Percentiles rank a stretch among this genome's conserved stretches.
These are phyloP conservation scores for Drosophila novamexicana DNA, from an alignment of 1,140 invertebrate genomes.

Conservation along the genomic window DNA sequence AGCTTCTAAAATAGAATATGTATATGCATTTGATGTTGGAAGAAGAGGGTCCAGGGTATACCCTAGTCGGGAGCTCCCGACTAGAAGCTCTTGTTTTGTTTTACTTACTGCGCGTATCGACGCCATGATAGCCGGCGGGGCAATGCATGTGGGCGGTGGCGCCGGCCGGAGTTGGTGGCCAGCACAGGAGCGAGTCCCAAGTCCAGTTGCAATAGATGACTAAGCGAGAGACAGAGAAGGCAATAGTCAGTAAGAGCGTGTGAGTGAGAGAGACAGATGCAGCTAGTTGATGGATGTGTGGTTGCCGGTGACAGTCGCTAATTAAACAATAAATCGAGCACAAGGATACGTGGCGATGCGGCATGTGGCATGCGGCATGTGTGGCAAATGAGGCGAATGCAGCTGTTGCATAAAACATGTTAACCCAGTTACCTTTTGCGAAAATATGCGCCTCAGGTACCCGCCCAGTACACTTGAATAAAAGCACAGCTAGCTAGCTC, in stretches of 20 bases:
- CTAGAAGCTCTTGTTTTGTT: too few species aligned
- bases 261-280: not conserved
- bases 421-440: not conserved
- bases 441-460: too few species aligned
- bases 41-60: too few species aligned
- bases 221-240: constrained; percentile 2
- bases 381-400: not conserved
- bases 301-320: not conserved
- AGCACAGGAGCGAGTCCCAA: constrained; percentile 91
- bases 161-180: constrained; percentile 90
- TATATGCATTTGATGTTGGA: too few species aligned
- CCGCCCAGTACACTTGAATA: too few species aligned
- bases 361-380: not conserved
- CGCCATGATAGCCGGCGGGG: constrained; percentile 88
- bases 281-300: not conserved
- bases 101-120: constrained; percentile 90
- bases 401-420: constrained; percentile 7
- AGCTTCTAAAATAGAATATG: too few species aligned
- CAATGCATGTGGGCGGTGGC: constrained; percentile 87
- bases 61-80: too few species aligned
- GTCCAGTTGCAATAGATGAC: constrained; percentile 88
- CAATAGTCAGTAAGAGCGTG: not conserved
- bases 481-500: not conserved
- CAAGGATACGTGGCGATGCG: constrained; percentile 13
- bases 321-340: constrained; percentile 23